phyloP scores from a whole-genome alignment of 2,888 invertebrate species.

The Diloba caeruleocephala region DNA sequence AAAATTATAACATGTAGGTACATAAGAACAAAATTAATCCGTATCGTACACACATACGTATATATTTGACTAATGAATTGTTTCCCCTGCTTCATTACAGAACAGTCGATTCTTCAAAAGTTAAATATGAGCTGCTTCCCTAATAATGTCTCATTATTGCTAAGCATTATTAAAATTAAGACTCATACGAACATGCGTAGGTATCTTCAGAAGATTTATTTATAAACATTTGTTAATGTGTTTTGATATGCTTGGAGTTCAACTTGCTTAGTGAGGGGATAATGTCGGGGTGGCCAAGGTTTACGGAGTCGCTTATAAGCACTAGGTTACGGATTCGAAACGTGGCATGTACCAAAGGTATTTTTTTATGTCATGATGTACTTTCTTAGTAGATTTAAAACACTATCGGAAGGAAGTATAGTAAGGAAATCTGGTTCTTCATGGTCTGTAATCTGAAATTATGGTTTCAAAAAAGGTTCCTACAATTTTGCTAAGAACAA shows the following conservation, averaged over 20 bases:
- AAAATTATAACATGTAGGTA: slow-evolving; percentile 6
- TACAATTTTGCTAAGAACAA: too few relatives aligned
- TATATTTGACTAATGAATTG: slow-evolving; percentile 69
- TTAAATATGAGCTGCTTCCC: slow-evolving; percentile 76
- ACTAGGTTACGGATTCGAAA: too few relatives aligned
- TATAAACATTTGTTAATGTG: slow-evolving; percentile 46
- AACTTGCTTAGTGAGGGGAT: too few relatives aligned
- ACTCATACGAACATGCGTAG: slow-evolving; percentile 37
- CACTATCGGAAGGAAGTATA: too few relatives aligned
- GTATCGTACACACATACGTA: slow-evolving; percentile 37
- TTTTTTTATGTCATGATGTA: too few relatives aligned
- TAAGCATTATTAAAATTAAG: slow-evolving; percentile 78
- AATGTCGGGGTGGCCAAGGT: too few relatives aligned
- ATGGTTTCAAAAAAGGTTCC: too few relatives aligned
- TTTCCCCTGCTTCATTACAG: slow-evolving; percentile 76
- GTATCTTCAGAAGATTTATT: slow-evolving; percentile 51
- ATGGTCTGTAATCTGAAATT: too few relatives aligned
- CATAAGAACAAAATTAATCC: slow-evolving; percentile 33
- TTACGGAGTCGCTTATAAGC: too few relatives aligned
- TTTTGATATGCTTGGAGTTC: slow-evolving; percentile 18
- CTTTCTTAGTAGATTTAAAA: too few relatives aligned
- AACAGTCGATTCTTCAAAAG: slow-evolving; percentile 81
- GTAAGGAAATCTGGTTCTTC: too few relatives aligned
- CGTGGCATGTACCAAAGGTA: too few relatives aligned
- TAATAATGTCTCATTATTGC: slow-evolving; percentile 85